Conservation (phyloP, 1,140 invertebrate genomes). For the Drosophila pseudoananassae region DNA sequence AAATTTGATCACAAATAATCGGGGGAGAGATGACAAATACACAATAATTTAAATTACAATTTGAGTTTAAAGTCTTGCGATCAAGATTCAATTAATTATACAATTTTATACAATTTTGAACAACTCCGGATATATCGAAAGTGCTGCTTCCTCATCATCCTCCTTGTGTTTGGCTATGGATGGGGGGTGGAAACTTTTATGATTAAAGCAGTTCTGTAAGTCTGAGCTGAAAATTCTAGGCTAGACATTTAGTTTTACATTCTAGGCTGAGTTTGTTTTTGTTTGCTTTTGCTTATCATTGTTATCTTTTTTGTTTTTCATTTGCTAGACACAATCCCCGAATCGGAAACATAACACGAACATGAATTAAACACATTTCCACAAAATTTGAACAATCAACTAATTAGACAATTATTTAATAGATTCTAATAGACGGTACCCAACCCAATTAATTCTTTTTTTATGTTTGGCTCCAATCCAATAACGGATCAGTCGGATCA, state of each 20-base stretch:
- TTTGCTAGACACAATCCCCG: slow-evolving; percentile 58
- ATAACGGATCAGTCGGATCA: slow-evolving; percentile 61
- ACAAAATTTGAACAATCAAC: slow-evolving; percentile 69
- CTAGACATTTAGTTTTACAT: slow-evolving; percentile 38
- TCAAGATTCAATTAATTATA: slow-evolving; percentile 30
- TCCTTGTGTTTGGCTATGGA: slow-evolving; percentile 6
- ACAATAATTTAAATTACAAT: slow-evolving; percentile 8
- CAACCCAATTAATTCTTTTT: slow-evolving; percentile 54
- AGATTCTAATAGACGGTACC: slow-evolving; percentile 68
- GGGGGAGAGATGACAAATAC: slow-evolving; percentile 22
- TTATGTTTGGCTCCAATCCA: slow-evolving; percentile 56
- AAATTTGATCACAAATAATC: slow-evolving; percentile 46
- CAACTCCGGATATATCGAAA: slow-evolving; percentile 12
- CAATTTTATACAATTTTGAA: background rate
- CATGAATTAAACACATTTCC: slow-evolving; percentile 38
- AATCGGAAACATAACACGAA: slow-evolving; percentile 47
- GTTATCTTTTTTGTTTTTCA: slow-evolving; percentile 5
- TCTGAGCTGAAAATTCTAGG: slow-evolving; percentile 25
- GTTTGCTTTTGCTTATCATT: slow-evolving; percentile 11
- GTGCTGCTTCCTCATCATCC: background rate
- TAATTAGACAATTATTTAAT: slow-evolving; percentile 70
- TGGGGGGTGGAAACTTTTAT: background rate
- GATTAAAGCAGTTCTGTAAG: slow-evolving; percentile 7
- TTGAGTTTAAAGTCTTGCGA: slow-evolving; percentile 34
- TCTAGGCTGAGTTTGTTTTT: slow-evolving; percentile 35